These are phyloP conservation scores for Anorthoa munda DNA, from an alignment of 2,888 invertebrate species.

Conservation along the genomic window DNA sequence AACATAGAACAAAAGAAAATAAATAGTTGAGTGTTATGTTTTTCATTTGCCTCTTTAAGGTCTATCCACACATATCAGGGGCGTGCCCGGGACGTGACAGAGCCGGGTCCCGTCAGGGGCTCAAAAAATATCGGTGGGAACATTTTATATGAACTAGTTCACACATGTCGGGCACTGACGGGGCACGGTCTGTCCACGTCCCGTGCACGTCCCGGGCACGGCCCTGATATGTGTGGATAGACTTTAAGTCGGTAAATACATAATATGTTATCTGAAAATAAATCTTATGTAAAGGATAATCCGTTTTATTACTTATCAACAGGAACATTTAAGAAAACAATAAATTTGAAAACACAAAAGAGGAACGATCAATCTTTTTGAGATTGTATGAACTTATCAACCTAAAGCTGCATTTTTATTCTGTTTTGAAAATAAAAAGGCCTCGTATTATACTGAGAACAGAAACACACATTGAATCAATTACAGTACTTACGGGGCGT, in stretches of 20 bases:
- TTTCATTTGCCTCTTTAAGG: background rate
- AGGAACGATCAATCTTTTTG: background rate
- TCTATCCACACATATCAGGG: too few relatives aligned
- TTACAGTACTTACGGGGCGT: too few relatives aligned
- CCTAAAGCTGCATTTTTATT: background rate
- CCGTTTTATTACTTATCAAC: background rate
- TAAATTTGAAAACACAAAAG: background rate
- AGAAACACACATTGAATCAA: background rate
- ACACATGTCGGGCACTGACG: too few relatives aligned
- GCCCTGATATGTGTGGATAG: too few relatives aligned
- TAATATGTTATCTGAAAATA: background rate
- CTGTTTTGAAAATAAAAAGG: background rate
- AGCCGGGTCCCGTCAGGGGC: too few relatives aligned
- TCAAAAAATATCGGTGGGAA: too few relatives aligned
- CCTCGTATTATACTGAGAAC: background rate
- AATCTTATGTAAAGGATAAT: background rate
- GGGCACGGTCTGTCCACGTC: too few relatives aligned
- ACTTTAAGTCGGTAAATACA: too few relatives aligned
- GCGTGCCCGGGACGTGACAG: too few relatives aligned
- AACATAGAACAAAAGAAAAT: constrained; percentile 15
- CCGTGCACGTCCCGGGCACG: too few relatives aligned
- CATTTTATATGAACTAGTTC: too few relatives aligned
- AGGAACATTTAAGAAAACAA: background rate
- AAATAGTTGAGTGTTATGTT: background rate
- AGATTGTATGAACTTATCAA: background rate